Percentiles rank a stretch among this genome's conserved stretches.
Conservation (phyloP, 2,113 vertebrate genomes). For the Scalopus aquaticus region DNA sequence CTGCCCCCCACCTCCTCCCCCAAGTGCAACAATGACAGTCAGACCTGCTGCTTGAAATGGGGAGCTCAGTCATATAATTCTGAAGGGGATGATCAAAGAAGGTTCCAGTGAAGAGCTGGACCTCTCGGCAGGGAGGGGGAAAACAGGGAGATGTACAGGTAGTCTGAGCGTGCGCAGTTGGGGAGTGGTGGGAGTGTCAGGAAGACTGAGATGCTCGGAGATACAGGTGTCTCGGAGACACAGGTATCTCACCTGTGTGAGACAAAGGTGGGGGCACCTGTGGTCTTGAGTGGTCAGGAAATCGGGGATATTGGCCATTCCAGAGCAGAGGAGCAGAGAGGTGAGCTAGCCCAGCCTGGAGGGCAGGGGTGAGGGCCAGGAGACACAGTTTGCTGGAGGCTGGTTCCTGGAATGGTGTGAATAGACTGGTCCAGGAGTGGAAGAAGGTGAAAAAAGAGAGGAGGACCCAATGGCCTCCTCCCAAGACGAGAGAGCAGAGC, state of each 20-base stretch:
- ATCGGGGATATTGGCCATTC: background rate
- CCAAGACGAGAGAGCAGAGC: background rate
- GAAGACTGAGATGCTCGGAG: background rate
- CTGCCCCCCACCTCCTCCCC: too few species aligned
- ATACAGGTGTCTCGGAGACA: too few species aligned
- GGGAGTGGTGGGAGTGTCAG: background rate
- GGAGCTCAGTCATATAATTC: background rate
- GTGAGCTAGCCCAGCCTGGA: accelerated
- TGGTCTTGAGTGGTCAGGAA: background rate
- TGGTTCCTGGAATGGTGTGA: background rate
- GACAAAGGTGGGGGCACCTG: background rate
- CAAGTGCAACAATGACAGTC: background rate
- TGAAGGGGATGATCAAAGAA: background rate
- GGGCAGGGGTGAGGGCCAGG: background rate
- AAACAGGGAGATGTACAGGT: accelerated
- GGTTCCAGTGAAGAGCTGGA: background rate
- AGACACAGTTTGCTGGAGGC: background rate
- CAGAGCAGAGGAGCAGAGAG: background rate
- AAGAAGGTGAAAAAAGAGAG: background rate
- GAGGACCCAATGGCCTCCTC: background rate
- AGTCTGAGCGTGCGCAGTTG: background rate
- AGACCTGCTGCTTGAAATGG: background rate
- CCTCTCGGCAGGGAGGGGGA: background rate
- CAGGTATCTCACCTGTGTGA: background rate
- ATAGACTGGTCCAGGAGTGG: background rate